Conservation (phyloP, 2,113 vertebrate species). For the Xiphorhynchus elegans region DNA sequence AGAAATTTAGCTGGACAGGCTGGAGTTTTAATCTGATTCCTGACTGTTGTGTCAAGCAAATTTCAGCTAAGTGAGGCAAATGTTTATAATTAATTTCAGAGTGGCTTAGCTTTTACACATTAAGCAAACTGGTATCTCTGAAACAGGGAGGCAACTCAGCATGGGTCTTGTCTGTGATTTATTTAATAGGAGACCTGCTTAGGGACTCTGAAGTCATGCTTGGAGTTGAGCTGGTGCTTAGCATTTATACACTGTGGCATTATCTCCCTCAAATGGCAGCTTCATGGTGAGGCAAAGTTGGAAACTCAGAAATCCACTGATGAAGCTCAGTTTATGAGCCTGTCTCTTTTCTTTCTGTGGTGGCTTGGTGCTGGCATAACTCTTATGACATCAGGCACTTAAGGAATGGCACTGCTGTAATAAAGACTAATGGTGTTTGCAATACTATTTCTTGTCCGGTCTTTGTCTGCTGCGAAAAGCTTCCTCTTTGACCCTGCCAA, state of each 20-base stretch:
- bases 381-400: neutral
- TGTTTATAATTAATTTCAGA: conserved; percentile 14
- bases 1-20: neutral
- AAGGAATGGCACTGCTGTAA: neutral
- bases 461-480: neutral
- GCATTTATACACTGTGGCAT: fast-evolving
- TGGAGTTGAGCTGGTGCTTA: neutral
- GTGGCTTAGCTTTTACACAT: neutral
- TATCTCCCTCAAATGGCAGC: neutral
- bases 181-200: neutral
- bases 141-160: neutral
- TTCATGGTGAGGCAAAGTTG: neutral
- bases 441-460: neutral
- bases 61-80: neutral
- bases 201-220: neutral
- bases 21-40: conserved; percentile 2
- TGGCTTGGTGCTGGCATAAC: neutral
- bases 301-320: neutral
- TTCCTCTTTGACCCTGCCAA: neutral
- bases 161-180: neutral
- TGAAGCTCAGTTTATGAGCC: neutral
- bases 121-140: neutral
- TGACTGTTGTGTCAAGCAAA: neutral
- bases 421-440: neutral
- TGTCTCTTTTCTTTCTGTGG: neutral